Conservation (phyloP, 2,797 vertebrate genomes). For the Neomorphus geoffroyi region DNA sequence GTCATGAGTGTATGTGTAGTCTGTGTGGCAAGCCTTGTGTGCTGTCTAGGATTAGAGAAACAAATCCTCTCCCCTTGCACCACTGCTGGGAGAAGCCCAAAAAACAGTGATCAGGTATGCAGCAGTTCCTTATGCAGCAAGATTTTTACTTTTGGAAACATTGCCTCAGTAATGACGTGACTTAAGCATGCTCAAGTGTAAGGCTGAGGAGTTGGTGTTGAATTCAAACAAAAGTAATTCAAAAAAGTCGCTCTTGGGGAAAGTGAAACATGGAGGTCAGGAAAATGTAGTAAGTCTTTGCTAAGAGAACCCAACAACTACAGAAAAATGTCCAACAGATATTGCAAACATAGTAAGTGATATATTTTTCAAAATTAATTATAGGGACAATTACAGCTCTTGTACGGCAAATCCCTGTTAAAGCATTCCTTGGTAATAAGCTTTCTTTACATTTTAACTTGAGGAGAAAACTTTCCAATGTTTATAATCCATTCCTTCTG, state of each 20-base stretch:
- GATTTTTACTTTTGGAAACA: not conserved
- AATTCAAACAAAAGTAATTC: not conserved
- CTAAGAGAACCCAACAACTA: not conserved
- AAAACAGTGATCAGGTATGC: not conserved
- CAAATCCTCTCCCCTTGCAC: not conserved
- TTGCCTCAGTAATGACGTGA: not conserved
- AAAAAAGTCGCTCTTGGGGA: not conserved
- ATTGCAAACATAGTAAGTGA: no score
- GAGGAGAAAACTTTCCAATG: not conserved
- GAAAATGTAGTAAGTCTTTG: not conserved
- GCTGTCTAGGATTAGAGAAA: not conserved
- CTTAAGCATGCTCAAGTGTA: not conserved
- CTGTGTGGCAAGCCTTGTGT: not conserved
- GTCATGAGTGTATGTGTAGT: not conserved
- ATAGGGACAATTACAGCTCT: not conserved
- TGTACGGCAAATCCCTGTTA: fast-evolving
- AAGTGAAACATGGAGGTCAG: not conserved
- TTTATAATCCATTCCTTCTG: not conserved
- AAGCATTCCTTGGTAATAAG: not conserved
- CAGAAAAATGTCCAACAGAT: not conserved
- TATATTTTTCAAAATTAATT: no score
- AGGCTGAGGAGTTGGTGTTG: not conserved
- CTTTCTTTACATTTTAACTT: not conserved
- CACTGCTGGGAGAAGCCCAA: not conserved
- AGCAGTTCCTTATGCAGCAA: not conserved